phyloP scores from a whole-genome alignment of 2,113 vertebrate species.

The Rhadina sibilatrix region DNA sequence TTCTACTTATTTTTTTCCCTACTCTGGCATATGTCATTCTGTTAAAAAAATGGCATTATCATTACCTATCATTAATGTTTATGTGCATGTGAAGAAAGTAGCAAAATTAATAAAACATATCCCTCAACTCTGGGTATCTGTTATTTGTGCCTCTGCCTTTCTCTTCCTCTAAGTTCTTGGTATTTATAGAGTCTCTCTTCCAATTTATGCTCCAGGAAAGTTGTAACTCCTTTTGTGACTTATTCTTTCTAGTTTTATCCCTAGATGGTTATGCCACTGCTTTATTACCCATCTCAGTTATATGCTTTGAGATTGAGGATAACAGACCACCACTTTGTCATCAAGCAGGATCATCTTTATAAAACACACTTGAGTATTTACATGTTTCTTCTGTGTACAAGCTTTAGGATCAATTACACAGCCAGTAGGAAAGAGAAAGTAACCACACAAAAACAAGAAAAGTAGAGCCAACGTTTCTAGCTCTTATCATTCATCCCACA shows the following conservation, averaged over 20 bases:
- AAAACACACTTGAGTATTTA: not conserved
- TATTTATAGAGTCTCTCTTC: not conserved
- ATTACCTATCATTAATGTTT: not conserved
- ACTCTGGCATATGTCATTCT: not conserved
- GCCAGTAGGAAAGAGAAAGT: not conserved
- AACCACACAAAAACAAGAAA: not conserved
- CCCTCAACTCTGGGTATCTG: not conserved
- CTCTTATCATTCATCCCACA: not conserved
- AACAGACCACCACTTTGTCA: not conserved
- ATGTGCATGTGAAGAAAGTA: not conserved
- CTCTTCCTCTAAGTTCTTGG: not conserved
- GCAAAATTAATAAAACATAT: not conserved
- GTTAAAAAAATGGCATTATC: not conserved
- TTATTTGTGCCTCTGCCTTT: not conserved
- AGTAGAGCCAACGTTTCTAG: not conserved
- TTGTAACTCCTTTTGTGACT: not conserved
- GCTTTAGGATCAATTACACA: not conserved
- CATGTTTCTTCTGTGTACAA: not conserved
- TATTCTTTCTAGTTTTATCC: not conserved
- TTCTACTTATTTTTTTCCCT: not conserved
- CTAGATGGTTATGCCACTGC: not conserved
- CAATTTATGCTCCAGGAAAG: not conserved
- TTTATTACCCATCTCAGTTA: not conserved
- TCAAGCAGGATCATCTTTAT: not conserved
- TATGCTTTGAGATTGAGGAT: not conserved